Evolutionary conservation across 2,888 invertebrate species (phyloP), one percentile per base, ranked within the genome.

Genomic region (Polydrusus pterygomalis): DNA sequence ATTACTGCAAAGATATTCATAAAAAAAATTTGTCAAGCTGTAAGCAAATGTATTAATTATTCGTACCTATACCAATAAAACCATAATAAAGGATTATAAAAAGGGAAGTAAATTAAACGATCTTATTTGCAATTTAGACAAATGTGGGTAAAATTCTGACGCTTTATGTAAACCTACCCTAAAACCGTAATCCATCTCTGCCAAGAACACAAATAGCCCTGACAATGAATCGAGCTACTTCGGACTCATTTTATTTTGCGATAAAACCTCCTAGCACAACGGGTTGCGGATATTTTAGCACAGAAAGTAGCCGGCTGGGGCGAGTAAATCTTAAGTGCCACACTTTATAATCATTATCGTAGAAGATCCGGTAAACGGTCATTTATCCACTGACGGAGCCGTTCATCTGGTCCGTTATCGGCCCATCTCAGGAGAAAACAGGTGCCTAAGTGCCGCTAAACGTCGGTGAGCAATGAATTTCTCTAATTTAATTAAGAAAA

Each of bases 171-270:
- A 70, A 70, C 62, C 13, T 38, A 47, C 15, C 30, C 49, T 6
- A n/a, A 20, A 25, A 54, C 25, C 25, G 54, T 47, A 72, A 72
- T 72, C 65, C 54, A 72, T 72, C 65, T 65, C 65, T 65, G 65
- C 47, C 58, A 38, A 18, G 17, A 45, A 56, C 47, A 65, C 54
- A 64, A 72, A 63, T 56, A 58, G 38, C 47, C 15, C 25, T 10
- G 65, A 65, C 65, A 65, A 60, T 60, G 30, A 60, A 60, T 17
- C 38, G 38, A 38, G 58, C 17, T 38, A 38, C 38, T 38, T n/a
- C 15, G 15, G 15, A 60, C 58, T 60, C 58, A 38, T 60, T 30
- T 60, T 60, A 60, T 34, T 60, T 30, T n/a, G 15, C 58, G 58
- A 60, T 60, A 60, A 60, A 30, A 38, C 38, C 58, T 25, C 38